phyloP scores from a whole-genome alignment of 2,113 vertebrate genomes.

The Ursus arctos region DNA sequence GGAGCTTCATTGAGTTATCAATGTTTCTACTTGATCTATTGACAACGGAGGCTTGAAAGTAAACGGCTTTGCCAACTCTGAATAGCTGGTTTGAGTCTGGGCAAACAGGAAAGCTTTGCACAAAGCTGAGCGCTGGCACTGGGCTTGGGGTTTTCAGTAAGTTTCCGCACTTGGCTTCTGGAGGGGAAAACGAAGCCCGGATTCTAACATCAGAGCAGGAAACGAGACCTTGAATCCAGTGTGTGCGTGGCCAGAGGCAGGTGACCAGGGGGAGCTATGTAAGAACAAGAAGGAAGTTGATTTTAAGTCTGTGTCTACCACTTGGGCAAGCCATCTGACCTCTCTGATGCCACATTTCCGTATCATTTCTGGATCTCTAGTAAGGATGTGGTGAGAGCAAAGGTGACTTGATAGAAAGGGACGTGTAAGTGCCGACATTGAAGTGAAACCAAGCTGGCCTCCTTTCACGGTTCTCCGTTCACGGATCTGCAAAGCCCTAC shows the following conservation, averaged over 20 bases:
- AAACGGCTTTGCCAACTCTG: conserved; percentile 63
- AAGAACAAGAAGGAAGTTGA: not conserved
- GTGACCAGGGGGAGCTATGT: not conserved
- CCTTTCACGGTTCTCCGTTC: not conserved
- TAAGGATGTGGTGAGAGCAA: not conserved
- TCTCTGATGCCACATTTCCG: not conserved
- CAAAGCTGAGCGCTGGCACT: conserved; percentile 24
- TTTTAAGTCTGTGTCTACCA: not conserved
- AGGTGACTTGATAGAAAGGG: not conserved
- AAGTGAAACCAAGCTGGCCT: not conserved
- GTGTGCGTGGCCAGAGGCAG: not conserved
- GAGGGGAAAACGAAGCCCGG: not conserved
- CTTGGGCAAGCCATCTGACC: not conserved
- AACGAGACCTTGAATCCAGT: not conserved
- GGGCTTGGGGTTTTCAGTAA: not conserved
- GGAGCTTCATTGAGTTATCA: conserved; percentile 56
- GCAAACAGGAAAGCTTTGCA: conserved; percentile 60
- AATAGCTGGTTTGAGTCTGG: not conserved
- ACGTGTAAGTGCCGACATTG: not conserved
- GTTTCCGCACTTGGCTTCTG: not conserved
- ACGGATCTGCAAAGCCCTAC: not conserved
- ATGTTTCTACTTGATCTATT: conserved; percentile 73
- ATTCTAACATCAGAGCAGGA: not conserved
- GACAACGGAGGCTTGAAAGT: conserved; percentile 66
- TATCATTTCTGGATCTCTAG: not conserved